Evolutionary conservation across 2,888 invertebrate species (phyloP), one percentile per base, ranked within the genome.

Genomic region (Chymomyza fuscimana): DNA sequence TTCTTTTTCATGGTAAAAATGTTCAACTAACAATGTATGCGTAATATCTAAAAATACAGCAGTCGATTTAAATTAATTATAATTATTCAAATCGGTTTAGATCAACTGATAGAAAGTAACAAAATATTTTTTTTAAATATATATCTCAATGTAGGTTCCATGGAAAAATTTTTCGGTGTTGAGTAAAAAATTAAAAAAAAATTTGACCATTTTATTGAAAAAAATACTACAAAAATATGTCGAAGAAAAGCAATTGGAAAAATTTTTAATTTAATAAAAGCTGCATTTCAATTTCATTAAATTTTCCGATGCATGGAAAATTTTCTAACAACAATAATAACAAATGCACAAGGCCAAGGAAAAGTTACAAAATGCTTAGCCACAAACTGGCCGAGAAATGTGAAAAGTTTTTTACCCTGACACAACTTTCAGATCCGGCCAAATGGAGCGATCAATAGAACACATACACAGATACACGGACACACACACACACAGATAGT

Each of bases 341-440:
- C 52, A 19, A 19, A 16, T 54, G 51, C 29, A 29, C 16, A 29
- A 50, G 59, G 40, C 9, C 58, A 58, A 63, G 58, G 5, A 50
- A 79, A 81, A 81, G 70, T 81, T 81, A 71, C 60, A 63, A 58
- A 70, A 70, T 73, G 65, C 32, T 67, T 40, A 68, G 63, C 87
- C 83, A 65, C 87, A 77, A 87, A 70, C 77, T 80, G 72, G 74
- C 65, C 83, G 74, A 73, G 81, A 85, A 85, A 87, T 83, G 81
- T 79, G 83, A 85, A 83, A 83, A 83, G 86, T 83, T 83, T 75
- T 82, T 72, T 77, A 64, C 67, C 72, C 67, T 67, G 64, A 61
- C 65, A 75, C 72, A 78, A 66, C 51, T 59, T 3, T 46, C 15
- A 67, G 16, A 5, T 58, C 61, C 12, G 40, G 22, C 70, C 74